phyloP scores from a whole-genome alignment of 2,113 vertebrate genomes.

The Mionectes macconnelli region DNA sequence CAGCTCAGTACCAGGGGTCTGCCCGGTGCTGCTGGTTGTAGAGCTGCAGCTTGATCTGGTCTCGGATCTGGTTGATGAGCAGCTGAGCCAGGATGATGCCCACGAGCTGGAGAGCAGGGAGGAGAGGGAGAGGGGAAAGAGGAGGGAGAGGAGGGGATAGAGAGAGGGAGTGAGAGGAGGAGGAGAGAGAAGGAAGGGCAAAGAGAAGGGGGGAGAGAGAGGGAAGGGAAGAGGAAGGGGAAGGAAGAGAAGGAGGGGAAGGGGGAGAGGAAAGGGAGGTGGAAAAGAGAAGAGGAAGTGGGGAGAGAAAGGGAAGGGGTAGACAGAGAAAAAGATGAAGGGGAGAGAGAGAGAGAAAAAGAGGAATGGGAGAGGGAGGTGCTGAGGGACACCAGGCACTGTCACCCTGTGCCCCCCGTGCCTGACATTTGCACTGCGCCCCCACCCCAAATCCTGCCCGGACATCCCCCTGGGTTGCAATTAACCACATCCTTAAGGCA shows the following conservation, averaged over 20 bases:
- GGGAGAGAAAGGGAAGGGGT: neutral
- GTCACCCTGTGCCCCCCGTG: accelerated
- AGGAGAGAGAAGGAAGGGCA: too few species aligned
- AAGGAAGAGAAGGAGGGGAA: neutral
- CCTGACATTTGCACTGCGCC: neutral
- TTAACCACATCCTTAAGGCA: accelerated
- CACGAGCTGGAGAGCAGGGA: constrained; percentile 78
- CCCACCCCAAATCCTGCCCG: neutral
- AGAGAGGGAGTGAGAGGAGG: neutral
- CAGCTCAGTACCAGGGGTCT: constrained; percentile 82
- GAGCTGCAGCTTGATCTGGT: constrained; percentile 88
- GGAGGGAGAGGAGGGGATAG: accelerated
- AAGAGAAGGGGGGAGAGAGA: neutral
- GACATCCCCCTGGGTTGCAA: neutral
- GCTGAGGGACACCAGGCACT: neutral
- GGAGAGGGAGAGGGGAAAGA: neutral
- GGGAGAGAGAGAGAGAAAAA: too few species aligned
- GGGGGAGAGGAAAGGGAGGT: neutral
- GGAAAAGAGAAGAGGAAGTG: too few species aligned
- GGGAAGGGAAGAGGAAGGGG: too few species aligned
- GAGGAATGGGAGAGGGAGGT: neutral
- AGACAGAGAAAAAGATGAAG: neutral
- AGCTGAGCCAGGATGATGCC: constrained; percentile 91
- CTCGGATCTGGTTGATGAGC: constrained; percentile 89
- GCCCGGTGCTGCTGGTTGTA: constrained; percentile 84